Evolutionary conservation across 2,797 vertebrate species (phyloP).

Genomic region (Pseudomugil tenellus): DNA sequence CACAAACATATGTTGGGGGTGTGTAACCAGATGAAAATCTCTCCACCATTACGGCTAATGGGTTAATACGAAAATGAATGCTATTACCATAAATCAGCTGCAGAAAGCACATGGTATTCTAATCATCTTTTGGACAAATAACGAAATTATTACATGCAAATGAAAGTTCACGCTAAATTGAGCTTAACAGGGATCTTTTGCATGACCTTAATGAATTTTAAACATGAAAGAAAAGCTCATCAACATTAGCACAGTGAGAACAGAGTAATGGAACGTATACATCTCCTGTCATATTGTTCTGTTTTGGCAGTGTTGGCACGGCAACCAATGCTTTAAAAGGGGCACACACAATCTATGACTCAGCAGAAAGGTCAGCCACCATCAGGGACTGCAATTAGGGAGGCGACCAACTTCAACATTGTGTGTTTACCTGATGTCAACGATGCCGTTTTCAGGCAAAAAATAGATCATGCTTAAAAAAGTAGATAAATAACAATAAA

Average conservation of each 20-base stretch:
- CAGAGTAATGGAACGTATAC: slow-evolving; percentile 1
- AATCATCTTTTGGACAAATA: slow-evolving; percentile 48
- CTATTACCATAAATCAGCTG: slow-evolving; percentile 56
- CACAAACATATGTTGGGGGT: not conserved
- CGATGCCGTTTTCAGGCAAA: too few species aligned
- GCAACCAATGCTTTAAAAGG: not conserved
- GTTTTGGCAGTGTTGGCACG: slow-evolving; percentile 27
- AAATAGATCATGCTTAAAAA: not conserved
- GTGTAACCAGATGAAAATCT: slow-evolving; percentile 7
- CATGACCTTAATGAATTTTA: slow-evolving; percentile 18
- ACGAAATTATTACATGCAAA: slow-evolving; percentile 63
- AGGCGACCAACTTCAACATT: not conserved
- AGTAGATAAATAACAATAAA: not conserved
- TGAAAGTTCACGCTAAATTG: slow-evolving; percentile 43
- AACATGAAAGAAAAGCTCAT: slow-evolving; percentile 10
- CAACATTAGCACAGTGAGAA: slow-evolving; percentile 24
- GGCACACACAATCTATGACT: slow-evolving; percentile 28
- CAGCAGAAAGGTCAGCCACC: slow-evolving; percentile 7
- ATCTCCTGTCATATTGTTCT: slow-evolving; percentile 6
- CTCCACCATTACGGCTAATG: slow-evolving; percentile 52
- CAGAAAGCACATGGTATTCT: slow-evolving; percentile 45
- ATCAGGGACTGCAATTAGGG: slow-evolving; percentile 18
- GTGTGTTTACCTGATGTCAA: slow-evolving; percentile 13
- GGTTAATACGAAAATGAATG: slow-evolving; percentile 50
- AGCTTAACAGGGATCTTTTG: slow-evolving; percentile 37